Percentiles rank a stretch among this genome's conserved stretches.
Conservation (phyloP, 1,140 invertebrate species). For the Drosophila nigrodunni region DNA sequence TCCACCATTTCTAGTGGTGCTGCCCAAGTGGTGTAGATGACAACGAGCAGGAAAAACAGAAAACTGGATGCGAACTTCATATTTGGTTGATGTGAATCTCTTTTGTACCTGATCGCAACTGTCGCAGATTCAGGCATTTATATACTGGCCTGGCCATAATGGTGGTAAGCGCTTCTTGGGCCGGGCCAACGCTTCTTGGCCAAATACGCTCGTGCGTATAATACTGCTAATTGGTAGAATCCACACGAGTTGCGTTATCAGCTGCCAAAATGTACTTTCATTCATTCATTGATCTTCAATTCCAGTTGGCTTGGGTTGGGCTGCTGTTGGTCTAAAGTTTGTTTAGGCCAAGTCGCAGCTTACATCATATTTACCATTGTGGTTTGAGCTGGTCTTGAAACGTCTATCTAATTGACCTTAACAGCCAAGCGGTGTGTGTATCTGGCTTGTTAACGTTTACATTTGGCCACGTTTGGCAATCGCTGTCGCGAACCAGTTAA, state of each 20-base stretch:
- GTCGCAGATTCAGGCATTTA: conserved; percentile 51
- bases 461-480: conserved; percentile 35
- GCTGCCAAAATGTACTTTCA: conserved; percentile 67
- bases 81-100: conserved; percentile 36
- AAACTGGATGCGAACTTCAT: conserved; percentile 51
- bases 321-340: conserved; percentile 37
- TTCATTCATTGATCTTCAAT: conserved; percentile 65
- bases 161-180: conserved; percentile 1
- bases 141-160: conserved; percentile 28
- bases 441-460: conserved; percentile 30
- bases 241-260: conserved; percentile 51
- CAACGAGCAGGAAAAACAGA: conserved; percentile 36
- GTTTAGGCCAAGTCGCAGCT: conserved; percentile 54
- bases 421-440: background rate
- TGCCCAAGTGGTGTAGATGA: conserved; percentile 34
- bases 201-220: conserved; percentile 53
- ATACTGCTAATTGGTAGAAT: conserved; percentile 62
- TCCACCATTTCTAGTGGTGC: conserved; percentile 50
- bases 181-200: conserved; percentile 13
- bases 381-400: conserved; percentile 62
- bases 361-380: conserved; percentile 71
- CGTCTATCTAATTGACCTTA: conserved; percentile 63
- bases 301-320: conserved; percentile 48
- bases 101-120: conserved; percentile 57
- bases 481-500: conserved; percentile 13